Base-by-base conservation (phyloP, 2,113 vertebrate genomes). In the Xenopus laevis region DNA sequence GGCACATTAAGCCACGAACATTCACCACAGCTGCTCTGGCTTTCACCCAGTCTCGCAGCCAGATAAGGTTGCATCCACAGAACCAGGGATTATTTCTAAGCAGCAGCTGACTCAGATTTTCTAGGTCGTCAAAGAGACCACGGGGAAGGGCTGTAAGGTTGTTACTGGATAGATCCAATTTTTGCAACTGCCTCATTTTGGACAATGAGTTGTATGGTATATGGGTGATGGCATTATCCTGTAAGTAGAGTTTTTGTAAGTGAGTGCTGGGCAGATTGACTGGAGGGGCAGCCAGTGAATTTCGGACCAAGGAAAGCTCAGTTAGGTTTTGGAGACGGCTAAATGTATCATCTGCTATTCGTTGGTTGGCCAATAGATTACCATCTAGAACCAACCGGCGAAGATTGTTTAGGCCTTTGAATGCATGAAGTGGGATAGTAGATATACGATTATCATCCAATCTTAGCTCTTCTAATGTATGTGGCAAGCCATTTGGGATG, bases 371-470 rank as follows among this genome's bases (percentile, higher is more conserved):
- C 85, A 98, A 74, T 18, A 98, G 92, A 83, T 98, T 98, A 1
- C 96, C 97, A 6, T 98, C 97, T 64, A 98, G 80, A 65, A 98
- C 95, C 74, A 98, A 82, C 40, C 96, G 92, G 71, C 97, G 83
- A 4, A 98, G 85, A 21, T 92, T 93, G 64, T 83, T 70, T 2
- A 98, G 87, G 16, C 95, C 96, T 73, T 93, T 88, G 84, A 98
- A 98, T 46, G 96, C 97, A 0, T 95, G 93, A 4, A 95, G 92
- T 0, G 96, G 96, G 78, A 98, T 95, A 75, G 96, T 96, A 81
- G 94, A 95, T 78, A 98, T 98, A 9, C 97, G 92, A 88, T 98
- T 98, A 82, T 98, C 96, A 12, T 98, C 97, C 66, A 98, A 65
- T 0, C 95, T 87, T 20, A 98, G 90, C 85, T 98, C 97, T 83